Evolutionary conservation across 2,888 invertebrate species (phyloP).

Genomic region (Ophion ellenae): DNA sequence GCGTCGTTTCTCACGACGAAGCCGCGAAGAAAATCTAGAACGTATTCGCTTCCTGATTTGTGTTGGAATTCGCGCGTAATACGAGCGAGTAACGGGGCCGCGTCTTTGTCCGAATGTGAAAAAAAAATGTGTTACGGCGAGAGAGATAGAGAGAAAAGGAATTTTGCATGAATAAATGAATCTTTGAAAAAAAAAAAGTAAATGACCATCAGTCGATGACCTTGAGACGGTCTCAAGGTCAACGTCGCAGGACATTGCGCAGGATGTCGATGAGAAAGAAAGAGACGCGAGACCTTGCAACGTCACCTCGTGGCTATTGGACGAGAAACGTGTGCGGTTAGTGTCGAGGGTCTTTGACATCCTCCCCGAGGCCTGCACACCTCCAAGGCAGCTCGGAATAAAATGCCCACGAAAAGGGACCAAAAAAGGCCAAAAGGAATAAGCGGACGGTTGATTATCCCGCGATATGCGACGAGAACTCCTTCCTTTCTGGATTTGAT

Average conservation of each 20-base stretch:
- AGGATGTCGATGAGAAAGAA: conserved; percentile 2
- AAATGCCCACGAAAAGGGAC: conserved; percentile 11
- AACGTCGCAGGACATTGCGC: conserved; percentile 16
- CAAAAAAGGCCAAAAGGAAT: conserved; percentile 16
- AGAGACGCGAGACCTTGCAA: conserved; percentile 67
- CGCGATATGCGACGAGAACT: neutral
- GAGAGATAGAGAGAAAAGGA: neutral
- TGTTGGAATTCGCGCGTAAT: conserved; percentile 31
- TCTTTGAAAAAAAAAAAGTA: neutral
- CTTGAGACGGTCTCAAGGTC: neutral
- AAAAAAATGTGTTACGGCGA: neutral
- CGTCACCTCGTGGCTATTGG: conserved; percentile 54
- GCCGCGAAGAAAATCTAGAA: conserved; percentile 28
- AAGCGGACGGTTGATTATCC: neutral
- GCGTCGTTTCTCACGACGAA: neutral
- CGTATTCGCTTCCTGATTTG: conserved; percentile 50
- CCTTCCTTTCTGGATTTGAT: neutral
- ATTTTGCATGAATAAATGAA: neutral
- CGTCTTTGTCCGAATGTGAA: neutral
- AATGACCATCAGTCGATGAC: neutral
- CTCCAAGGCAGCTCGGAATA: conserved; percentile 28
- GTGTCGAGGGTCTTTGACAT: conserved; percentile 67
- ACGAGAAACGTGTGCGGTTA: no score
- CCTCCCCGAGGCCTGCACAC: conserved; percentile 41
- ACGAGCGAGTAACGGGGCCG: conserved; percentile 42